Evolutionary conservation across 2,797 vertebrate genomes (phyloP).

Genomic region (Mormyrus proboscirostris): DNA sequence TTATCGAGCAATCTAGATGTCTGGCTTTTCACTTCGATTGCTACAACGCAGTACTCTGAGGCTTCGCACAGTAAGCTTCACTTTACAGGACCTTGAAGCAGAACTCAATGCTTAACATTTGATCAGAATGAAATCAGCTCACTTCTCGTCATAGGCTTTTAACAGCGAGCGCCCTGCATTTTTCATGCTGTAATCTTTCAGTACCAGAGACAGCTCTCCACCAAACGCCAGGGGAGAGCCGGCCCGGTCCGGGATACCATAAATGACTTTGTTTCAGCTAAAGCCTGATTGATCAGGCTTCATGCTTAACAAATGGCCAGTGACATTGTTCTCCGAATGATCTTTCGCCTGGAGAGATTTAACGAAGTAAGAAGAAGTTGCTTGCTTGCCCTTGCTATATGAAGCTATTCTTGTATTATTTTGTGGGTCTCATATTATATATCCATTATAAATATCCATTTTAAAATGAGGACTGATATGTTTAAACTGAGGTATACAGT

Average conservation of each 20-base stretch:
- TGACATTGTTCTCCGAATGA: not conserved
- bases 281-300: not conserved
- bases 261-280: not conserved
- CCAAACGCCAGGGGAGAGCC: not conserved
- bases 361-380: not conserved
- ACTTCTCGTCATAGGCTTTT: not conserved
- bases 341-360: not conserved
- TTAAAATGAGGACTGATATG: not conserved
- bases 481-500: not conserved
- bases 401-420: not conserved
- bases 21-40: not conserved
- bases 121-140: not conserved
- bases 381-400: not conserved
- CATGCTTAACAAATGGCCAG: not conserved
- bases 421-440: not conserved
- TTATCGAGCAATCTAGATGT: not conserved
- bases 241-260: not conserved
- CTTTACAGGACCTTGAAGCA: not conserved
- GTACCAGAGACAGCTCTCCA: conserved; percentile 52
- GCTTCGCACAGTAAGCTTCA: not conserved
- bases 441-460: not conserved
- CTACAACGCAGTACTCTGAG: not conserved
- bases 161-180: not conserved
- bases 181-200: conserved; percentile 36
- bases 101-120: not conserved